phyloP scores from a whole-genome alignment of 2,113 vertebrate species.

The Agapornis roseicollis region DNA sequence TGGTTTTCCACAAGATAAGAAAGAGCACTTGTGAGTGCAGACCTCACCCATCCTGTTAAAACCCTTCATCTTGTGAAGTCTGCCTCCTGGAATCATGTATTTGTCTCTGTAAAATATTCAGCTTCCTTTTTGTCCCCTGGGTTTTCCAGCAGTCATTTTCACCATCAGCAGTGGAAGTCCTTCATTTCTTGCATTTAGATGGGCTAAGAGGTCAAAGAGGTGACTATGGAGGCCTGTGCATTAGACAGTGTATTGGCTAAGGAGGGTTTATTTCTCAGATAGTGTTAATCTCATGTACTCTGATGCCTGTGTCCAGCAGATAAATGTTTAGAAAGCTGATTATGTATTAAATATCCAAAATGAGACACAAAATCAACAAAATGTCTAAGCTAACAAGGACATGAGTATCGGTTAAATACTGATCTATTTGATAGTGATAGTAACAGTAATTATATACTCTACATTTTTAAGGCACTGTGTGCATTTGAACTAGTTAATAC shows the following conservation, averaged over 20 bases:
- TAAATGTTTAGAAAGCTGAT: slow-evolving; percentile 33
- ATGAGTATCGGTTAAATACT: neutral
- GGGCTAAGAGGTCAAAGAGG: neutral
- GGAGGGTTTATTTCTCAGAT: neutral
- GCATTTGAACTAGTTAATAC: slow-evolving; percentile 4
- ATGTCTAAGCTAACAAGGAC: neutral
- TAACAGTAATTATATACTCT: neutral
- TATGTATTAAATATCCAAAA: slow-evolving; percentile 33
- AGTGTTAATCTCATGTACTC: neutral
- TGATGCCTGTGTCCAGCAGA: neutral
- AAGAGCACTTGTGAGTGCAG: neutral
- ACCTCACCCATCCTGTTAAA: neutral
- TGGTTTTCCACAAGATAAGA: neutral
- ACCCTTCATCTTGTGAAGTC: neutral
- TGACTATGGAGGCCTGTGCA: neutral
- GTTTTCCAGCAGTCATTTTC: neutral
- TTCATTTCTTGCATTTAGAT: neutral
- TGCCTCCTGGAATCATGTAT: neutral
- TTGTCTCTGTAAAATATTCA: slow-evolving; percentile 3
- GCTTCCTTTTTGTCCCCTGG: neutral
- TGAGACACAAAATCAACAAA: neutral
- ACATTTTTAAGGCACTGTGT: neutral
- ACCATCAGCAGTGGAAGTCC: neutral
- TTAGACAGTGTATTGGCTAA: neutral
- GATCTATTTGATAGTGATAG: neutral